Evolutionary conservation across 2,888 invertebrate genomes (phyloP), one percentile per base, ranked within the genome.

Genomic region (Ophraella communa): DNA sequence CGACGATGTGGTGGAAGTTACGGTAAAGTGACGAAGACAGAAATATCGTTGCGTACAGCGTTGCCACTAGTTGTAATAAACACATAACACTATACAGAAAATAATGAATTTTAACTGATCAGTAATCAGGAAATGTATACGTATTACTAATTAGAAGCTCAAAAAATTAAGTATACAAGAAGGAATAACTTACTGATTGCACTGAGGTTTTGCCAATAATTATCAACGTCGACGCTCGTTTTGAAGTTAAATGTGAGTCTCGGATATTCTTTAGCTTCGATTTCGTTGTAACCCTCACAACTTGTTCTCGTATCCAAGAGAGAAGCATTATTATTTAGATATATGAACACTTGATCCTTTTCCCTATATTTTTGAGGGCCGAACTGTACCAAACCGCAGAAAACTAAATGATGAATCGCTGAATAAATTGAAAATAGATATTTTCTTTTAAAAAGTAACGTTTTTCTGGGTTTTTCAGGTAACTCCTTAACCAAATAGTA

Each of bases 131-230:
- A n/a, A n/a, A n/a, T n/a, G n/a, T n/a, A n/a, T n/a, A n/a, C n/a
- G n/a, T n/a, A n/a, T n/a, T n/a, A n/a, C n/a, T n/a, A n/a, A n/a
- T n/a, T n/a, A n/a, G n/a, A n/a, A n/a, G n/a, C n/a, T n/a, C n/a
- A n/a, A n/a, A n/a, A n/a, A n/a, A n/a, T n/a, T n/a, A n/a, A n/a
- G n/a, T n/a, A n/a, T n/a, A n/a, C n/a, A n/a, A n/a, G n/a, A n/a
- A n/a, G n/a, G n/a, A 30, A 24, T 17, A 7, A 71, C 73, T 67
- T 67, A 72, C 90, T 88, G 62, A 89, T 88, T 49, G 85, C 85
- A 84, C 89, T 88, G 78, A 93, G 80, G 58, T 89, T 87, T 67
- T 86, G 85, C 91, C 91, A 91, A 77, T 89, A 91, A 17, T 85
- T 84, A 23, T 87, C 85, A 0, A 93, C 80, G 65, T 87, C 86